Percentiles rank a stretch among this genome's conserved stretches.
phyloP scores from a whole-genome alignment of 2,113 vertebrate species.

The Rhinoptilus africanus region DNA sequence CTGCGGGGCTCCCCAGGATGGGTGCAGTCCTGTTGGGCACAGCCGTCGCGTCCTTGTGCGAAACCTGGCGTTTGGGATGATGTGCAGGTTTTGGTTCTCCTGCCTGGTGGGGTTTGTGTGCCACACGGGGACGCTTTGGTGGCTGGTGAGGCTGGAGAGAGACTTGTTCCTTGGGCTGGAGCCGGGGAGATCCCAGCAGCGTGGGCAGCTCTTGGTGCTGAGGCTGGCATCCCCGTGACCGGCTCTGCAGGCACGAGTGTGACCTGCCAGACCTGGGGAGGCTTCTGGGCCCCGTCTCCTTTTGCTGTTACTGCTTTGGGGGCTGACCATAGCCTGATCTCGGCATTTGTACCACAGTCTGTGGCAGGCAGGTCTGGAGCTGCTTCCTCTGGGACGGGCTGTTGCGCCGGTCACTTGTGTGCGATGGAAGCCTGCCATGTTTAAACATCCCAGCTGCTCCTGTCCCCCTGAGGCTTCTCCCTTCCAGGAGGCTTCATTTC shows the following conservation, averaged over 20 bases:
- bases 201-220: background rate
- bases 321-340: background rate
- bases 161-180: background rate
- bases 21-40: background rate
- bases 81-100: background rate
- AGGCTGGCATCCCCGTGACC: background rate
- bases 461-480: background rate
- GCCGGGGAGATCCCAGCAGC: accelerated
- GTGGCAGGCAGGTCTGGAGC: background rate
- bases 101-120: background rate
- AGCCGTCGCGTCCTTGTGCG: background rate
- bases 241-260: accelerated
- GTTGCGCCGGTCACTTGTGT: accelerated
- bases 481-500: background rate
- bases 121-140: background rate
- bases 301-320: background rate
- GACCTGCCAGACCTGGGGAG: background rate
- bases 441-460: background rate
- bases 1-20: background rate
- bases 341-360: background rate
- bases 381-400: background rate
- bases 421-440: background rate
- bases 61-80: accelerated
- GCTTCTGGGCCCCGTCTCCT: background rate
- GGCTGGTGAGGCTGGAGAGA: background rate